Evolutionary conservation across 2,113 vertebrate genomes (phyloP).

Genomic region (Rynchops niger): DNA sequence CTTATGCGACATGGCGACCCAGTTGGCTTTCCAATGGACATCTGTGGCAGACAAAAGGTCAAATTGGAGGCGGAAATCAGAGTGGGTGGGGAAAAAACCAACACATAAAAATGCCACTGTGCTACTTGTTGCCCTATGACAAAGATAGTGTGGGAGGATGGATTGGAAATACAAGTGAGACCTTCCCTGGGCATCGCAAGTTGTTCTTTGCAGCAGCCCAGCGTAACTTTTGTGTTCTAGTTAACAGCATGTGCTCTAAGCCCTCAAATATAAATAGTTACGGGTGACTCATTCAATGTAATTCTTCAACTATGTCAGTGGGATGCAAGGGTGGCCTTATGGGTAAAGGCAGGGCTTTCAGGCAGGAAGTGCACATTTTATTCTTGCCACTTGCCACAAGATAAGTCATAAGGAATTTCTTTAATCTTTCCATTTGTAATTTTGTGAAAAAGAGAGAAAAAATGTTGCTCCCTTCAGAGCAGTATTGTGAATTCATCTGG

Average conservation of each 20-base stretch:
- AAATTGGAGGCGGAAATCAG: conserved; percentile 40
- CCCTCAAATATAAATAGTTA: conserved; percentile 28
- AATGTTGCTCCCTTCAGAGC: background rate
- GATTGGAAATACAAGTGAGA: conserved; percentile 50
- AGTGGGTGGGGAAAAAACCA: conserved; percentile 30
- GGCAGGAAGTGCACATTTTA: conserved; percentile 47
- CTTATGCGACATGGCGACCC: background rate
- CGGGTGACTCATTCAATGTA: conserved; percentile 52
- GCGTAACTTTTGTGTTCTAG: conserved; percentile 21
- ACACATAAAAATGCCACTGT: conserved; percentile 53
- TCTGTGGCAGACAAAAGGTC: conserved; percentile 39
- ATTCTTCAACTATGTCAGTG: conserved; percentile 63
- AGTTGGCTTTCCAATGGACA: background rate
- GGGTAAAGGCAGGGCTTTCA: conserved; percentile 55
- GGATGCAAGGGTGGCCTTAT: conserved; percentile 19
- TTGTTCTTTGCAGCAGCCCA: conserved; percentile 3
- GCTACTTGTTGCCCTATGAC: conserved; percentile 61
- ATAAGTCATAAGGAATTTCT: conserved; percentile 51
- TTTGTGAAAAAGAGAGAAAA: conserved; percentile 18
- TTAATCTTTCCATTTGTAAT: conserved; percentile 39
- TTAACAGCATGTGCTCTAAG: conserved; percentile 37
- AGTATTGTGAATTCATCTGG: conserved; percentile 32
- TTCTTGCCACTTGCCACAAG: conserved; percentile 41
- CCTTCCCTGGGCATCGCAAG: conserved; percentile 25
- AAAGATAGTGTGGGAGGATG: conserved; percentile 57